Base-by-base conservation (phyloP, 2,888 invertebrate species). In the Chorisops tibialis region DNA sequence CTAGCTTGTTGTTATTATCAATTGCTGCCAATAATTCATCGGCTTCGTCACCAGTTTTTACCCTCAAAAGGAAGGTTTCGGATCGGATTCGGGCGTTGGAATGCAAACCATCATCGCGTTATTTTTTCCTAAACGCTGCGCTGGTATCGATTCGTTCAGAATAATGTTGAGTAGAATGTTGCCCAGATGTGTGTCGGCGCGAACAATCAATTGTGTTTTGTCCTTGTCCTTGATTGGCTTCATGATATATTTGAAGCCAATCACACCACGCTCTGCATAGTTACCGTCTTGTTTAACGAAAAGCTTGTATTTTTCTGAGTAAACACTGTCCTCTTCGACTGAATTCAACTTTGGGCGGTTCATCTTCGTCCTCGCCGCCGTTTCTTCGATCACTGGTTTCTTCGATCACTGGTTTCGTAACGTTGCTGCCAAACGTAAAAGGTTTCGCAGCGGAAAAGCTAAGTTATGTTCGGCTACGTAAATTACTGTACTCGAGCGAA, bases 151-250 rank as follows among this genome's bases (percentile, higher is more conserved):
- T 54, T 85, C 79, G 6, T 83, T 84, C 52, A 97, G 77, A 67
- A 93, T 83, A 63, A 95, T 85, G 78, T 97, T 97, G 22, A 96
- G 79, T 67, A 96, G 79, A 65, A 97, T 84, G 75, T 88, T 91
- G 67, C 96, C 96, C 73, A 96, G 78, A 71, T 85, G 89, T 45
- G 93, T 96, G 68, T 94, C 93, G 4, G 96, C 95, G 50, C 97
- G 83, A 9, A 96, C 88, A 64, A 97, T 81, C 50, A 96, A 76
- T 75, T 96, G 96, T 63, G 87, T 84, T 78, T 93, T 95, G 2
- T 83, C 85, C 67, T 81, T 85, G 39, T 85, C 84, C 66, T 87
- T 82, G 35, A 89, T 82, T 41, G 88, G 87, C 74, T 97, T 97
- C n/a, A 97, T 79, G n/a, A n/a, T n/a, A 73, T 89, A 93, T 14